These are phyloP conservation scores for Acanthornis magna DNA, from an alignment of 2,797 vertebrate species.

Conservation along the genomic window DNA sequence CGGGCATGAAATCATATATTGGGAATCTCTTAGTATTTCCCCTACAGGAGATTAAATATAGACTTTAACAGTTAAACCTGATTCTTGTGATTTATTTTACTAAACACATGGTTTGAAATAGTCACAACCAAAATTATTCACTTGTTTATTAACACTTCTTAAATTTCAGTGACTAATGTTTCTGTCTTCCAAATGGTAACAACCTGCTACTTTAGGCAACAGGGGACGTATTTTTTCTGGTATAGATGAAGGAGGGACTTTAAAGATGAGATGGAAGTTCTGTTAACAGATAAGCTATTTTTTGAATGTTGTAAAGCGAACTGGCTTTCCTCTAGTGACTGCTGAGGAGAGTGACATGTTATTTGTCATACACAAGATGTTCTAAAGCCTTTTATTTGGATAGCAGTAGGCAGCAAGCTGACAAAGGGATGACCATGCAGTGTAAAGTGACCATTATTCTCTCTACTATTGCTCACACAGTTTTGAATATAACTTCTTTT, in stretches of 20 bases:
- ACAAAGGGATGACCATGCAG: not conserved
- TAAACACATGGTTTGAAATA: not conserved
- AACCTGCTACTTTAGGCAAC: not conserved
- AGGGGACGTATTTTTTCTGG: not conserved
- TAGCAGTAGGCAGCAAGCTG: not conserved
- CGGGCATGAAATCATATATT: not conserved
- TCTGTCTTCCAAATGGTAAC: not conserved
- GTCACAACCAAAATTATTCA: not conserved
- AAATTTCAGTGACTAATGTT: not conserved
- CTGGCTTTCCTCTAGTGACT: not conserved
- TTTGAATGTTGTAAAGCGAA: not conserved
- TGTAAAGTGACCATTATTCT: not conserved
- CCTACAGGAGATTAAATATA: not conserved
- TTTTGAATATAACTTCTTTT: not conserved
- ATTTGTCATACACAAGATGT: not conserved
- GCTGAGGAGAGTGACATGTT: not conserved
- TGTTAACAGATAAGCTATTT: not conserved
- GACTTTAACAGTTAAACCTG: not conserved
- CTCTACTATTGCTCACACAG: not conserved
- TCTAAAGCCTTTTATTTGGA: constrained; percentile 16
- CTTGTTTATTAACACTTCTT: not conserved
- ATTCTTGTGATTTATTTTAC: not conserved
- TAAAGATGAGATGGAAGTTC: not conserved
- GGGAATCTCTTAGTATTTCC: not conserved
- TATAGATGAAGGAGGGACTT: not conserved